These are phyloP conservation scores for Melinaea menophilus DNA, from an alignment of 2,888 invertebrate genomes.

Conservation along the genomic window DNA sequence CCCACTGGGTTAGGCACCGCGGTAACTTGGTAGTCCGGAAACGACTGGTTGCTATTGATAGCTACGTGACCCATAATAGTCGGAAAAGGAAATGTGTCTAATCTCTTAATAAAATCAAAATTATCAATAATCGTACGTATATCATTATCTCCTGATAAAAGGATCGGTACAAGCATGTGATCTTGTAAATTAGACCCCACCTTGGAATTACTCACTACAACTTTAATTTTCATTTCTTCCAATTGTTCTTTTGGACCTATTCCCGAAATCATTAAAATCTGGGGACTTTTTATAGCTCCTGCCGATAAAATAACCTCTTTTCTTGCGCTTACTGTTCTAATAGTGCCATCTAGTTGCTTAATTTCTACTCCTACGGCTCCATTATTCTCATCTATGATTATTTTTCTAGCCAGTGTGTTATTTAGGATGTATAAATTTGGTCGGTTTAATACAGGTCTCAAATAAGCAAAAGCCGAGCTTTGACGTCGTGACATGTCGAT, in stretches of 20 bases:
- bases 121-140: constrained; percentile 34
- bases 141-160: constrained; percentile 37
- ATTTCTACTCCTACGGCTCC: constrained; percentile 45
- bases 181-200: constrained; percentile 56
- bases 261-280: constrained; percentile 56
- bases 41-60: constrained; percentile 43
- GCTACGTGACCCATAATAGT: constrained; percentile 46
- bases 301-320: constrained; percentile 55
- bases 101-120: constrained; percentile 35
- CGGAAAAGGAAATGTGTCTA: constrained; percentile 43
- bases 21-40: constrained; percentile 51
- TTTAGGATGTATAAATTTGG: constrained; percentile 49
- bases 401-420: constrained; percentile 44
- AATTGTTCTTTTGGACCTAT: constrained; percentile 51
- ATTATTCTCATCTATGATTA: constrained; percentile 42
- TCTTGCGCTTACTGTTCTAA: constrained; percentile 31
- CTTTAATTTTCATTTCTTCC: constrained; percentile 39
- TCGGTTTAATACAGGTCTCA: constrained; percentile 43
- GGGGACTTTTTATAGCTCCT: constrained; percentile 51
- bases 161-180: constrained; percentile 44
- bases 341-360: constrained; percentile 33
- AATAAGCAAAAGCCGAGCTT: constrained; percentile 43
- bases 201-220: constrained; percentile 41
- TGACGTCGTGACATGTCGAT: constrained; percentile 41
- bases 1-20: constrained; percentile 38